A percentile compares a stretch with the other conserved stretches of the same genome.
Evolutionary conservation across 2,797 vertebrate genomes (phyloP).

Genomic region (Etheostoma perlongum): DNA sequence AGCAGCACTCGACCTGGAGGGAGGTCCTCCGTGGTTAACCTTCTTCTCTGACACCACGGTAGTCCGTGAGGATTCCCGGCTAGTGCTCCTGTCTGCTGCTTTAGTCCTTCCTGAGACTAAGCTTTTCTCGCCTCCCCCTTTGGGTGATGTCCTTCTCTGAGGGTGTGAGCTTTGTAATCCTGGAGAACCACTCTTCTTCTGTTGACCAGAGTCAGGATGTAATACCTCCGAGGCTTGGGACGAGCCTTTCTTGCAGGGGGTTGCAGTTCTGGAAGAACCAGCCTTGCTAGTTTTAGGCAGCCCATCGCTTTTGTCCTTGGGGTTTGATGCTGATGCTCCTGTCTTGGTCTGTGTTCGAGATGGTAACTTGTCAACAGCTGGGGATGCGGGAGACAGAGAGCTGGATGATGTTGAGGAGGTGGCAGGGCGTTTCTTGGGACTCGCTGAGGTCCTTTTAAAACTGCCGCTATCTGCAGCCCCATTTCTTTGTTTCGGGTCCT

Average conservation of each 20-base stretch:
- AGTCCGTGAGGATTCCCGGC: conserved; percentile 88
- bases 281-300: conserved; percentile 84
- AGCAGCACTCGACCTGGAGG: conserved; percentile 57
- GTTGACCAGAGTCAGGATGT: conserved; percentile 65
- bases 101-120: conserved; percentile 86
- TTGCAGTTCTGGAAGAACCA: conserved; percentile 82
- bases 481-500: conserved; percentile 87
- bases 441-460: conserved; percentile 83
- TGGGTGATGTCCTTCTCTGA: conserved; percentile 81
- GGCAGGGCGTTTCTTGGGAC: conserved; percentile 88
- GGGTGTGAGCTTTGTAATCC: conserved; percentile 70
- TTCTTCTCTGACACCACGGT: conserved; percentile 86
- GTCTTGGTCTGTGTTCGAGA: conserved; percentile 72
- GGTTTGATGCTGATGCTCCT: conserved; percentile 79
- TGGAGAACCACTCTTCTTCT: conserved; percentile 66
- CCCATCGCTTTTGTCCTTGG: conserved; percentile 87
- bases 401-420: conserved; percentile 87
- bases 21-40: conserved; percentile 60
- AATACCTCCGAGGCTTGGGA: conserved; percentile 69
- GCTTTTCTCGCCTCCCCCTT: conserved; percentile 76
- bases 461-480: conserved; percentile 72
- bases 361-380: conserved; percentile 77
- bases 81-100: conserved; percentile 89
- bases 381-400: conserved; percentile 85
- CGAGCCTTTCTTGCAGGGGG: conserved; percentile 87